phyloP scores from a whole-genome alignment of 2,888 invertebrate genomes.

The Campoplex nolae region DNA sequence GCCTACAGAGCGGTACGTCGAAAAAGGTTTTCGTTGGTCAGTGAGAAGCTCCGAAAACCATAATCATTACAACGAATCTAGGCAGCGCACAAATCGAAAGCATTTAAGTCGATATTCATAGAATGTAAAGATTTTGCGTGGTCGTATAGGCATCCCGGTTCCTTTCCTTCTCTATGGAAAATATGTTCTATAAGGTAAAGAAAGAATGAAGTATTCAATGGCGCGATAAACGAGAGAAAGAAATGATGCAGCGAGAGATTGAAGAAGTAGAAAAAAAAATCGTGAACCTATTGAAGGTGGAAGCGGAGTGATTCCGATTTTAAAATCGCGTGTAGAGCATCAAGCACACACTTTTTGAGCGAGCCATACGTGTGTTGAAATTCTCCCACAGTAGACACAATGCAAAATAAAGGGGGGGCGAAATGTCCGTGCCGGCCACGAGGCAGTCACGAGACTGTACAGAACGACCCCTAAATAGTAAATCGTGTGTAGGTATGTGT shows the following conservation, averaged over 20 bases:
- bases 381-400: slow-evolving; percentile 41
- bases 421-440: slow-evolving; percentile 65
- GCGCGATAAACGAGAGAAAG: slow-evolving; percentile 56
- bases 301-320: slow-evolving; percentile 36
- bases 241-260: slow-evolving; percentile 24
- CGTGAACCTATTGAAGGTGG: slow-evolving; percentile 31
- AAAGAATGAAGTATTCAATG: slow-evolving; percentile 54
- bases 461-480: slow-evolving; percentile 56
- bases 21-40: not conserved
- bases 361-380: slow-evolving; percentile 59
- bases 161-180: not conserved
- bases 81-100: slow-evolving; percentile 10
- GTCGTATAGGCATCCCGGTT: not conserved
- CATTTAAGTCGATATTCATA: slow-evolving; percentile 45
- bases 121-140: slow-evolving; percentile 9
- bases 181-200: not conserved
- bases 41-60: slow-evolving; percentile 8
- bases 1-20: not conserved
- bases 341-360: slow-evolving; percentile 50
- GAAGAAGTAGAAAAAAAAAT: not conserved
- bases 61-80: slow-evolving; percentile 18
- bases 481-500: slow-evolving; percentile 61
- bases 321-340: slow-evolving; percentile 52
- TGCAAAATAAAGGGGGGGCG: not conserved
- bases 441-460: slow-evolving; percentile 63